Evolutionary conservation across 53 echinoderm and acorn worm species (phyloP), one percentile per base, ranked within the genome.

Genomic region (Henricia sp.): DNA sequence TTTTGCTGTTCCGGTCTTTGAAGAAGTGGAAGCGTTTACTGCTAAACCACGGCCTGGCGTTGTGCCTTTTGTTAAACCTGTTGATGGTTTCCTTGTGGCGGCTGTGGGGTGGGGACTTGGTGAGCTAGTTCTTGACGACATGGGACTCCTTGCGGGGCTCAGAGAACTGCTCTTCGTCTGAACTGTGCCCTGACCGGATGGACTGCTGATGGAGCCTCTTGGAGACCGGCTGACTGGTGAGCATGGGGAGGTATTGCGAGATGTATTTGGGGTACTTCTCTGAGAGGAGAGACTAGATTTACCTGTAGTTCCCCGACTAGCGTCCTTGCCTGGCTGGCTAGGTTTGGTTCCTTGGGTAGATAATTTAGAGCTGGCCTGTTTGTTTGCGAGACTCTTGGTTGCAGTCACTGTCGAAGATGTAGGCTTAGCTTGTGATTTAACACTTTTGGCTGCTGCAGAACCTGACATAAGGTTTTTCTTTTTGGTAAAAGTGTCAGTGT

Each of bases 341-440:
- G 63, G 6, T 64, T 80, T 80, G 20, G 20, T 58, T 48, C 48
- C 80, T 42, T 76, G 76, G 41, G 36, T 17, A 35, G 35, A 51
- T 17, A 48, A 6, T 33, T 80, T 80, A 11, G 80, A 62, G 51
- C 17, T 62, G 32, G 63, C 63, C 32, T 80, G 80, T 20, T 80
- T 80, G 50, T 32, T 80, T 62, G 80, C 80, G 46, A 80, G 80
- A 64, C 80, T 80, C 80, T 64, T 80, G 24, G 93, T 90, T 58
- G 72, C 66, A 32, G 84, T 50, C 43, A 59, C 70, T 28, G 87
- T 54, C 28, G 56, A 8, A 54, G 58, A 29, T 23, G 80, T 43
- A 37, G 89, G 44, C 52, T 90, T 88, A 64, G 88, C 89, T 55
- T 93, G 91, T 40, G 91, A 89, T 27, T 72, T 88, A 28, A 86